Conservation (phyloP, 2,113 vertebrate genomes). For the Solea senegalensis region DNA sequence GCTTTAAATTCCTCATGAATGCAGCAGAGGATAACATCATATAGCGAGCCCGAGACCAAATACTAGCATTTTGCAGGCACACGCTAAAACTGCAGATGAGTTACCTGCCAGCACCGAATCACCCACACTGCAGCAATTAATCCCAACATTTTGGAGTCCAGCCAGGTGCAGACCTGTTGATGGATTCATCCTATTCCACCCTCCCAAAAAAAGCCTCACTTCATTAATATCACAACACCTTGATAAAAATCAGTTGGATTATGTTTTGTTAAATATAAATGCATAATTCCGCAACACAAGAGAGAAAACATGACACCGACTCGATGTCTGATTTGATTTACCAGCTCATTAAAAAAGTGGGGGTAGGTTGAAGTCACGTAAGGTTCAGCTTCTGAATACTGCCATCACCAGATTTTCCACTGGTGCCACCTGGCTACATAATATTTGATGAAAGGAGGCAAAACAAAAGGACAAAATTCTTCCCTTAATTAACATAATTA, state of each 20-base stretch:
- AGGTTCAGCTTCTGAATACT: not conserved
- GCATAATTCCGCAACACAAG: not conserved
- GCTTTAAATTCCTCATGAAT: conserved; percentile 5
- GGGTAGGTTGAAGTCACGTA: not conserved
- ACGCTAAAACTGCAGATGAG: conserved; percentile 43
- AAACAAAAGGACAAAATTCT: not conserved
- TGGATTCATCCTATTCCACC: conserved; percentile 39
- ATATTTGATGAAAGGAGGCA: not conserved
- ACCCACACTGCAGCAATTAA: conserved; percentile 58
- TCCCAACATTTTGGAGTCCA: conserved; percentile 38
- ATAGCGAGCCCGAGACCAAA: conserved; percentile 20
- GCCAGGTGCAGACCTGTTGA: conserved; percentile 34
- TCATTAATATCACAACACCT: conserved; percentile 30
- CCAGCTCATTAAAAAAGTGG: not conserved
- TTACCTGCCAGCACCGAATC: conserved; percentile 60
- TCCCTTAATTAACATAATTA: conserved; percentile 7
- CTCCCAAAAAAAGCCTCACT: conserved; percentile 9
- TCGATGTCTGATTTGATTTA: not conserved
- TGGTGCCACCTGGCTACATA: not conserved
- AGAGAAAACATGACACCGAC: not conserved
- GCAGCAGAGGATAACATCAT: conserved; percentile 27
- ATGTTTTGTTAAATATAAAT: not conserved
- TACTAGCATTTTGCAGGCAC: conserved; percentile 39
- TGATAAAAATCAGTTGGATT: conserved; percentile 15
- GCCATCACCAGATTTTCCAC: not conserved